Percentiles rank a stretch among this genome's conserved stretches.
phyloP scores from a whole-genome alignment of 2,888 invertebrate species.

The Biston stratarius region DNA sequence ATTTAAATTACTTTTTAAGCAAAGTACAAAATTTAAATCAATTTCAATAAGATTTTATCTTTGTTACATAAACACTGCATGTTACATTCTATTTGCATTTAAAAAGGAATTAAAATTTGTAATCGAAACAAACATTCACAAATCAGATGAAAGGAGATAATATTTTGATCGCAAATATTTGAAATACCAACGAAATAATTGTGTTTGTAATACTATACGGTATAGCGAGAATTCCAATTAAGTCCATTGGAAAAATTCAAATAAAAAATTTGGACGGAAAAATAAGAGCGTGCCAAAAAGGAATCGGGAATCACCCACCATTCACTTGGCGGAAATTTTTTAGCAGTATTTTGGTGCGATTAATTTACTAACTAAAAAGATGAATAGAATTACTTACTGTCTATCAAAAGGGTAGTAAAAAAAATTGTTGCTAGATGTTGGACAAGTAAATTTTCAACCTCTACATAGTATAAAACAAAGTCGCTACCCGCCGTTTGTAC shows the following conservation, averaged over 20 bases:
- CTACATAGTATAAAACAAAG: too few species aligned
- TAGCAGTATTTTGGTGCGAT: too few species aligned
- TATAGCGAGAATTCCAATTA: conserved; percentile 36
- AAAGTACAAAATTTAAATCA: too few species aligned
- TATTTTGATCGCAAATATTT: conserved; percentile 10
- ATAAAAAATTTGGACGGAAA: conserved; percentile 25
- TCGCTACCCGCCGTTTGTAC: too few species aligned
- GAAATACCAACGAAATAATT: conserved; percentile 19
- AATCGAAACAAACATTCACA: conserved; percentile 6
- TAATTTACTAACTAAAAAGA: not conserved
- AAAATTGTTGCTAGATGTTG: too few species aligned
- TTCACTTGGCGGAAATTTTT: conserved; percentile 1
- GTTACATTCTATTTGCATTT: not conserved
- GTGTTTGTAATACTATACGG: conserved; percentile 23
- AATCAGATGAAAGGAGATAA: conserved; percentile 5
- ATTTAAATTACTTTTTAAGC: too few species aligned
- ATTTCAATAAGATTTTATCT: too few species aligned
- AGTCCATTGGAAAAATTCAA: conserved; percentile 20
- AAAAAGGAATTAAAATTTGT: not conserved
- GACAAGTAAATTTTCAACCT: too few species aligned
- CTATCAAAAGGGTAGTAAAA: too few species aligned
- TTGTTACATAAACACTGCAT: too few species aligned
- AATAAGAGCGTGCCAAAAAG: conserved; percentile 28
- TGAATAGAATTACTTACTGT: too few species aligned
- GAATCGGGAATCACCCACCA: conserved; percentile 30